These are phyloP conservation scores for Aurelia aurita DNA, from an alignment of 30 jellyfish, hydroid and myxozoan genomes.

Conservation along the genomic window DNA sequence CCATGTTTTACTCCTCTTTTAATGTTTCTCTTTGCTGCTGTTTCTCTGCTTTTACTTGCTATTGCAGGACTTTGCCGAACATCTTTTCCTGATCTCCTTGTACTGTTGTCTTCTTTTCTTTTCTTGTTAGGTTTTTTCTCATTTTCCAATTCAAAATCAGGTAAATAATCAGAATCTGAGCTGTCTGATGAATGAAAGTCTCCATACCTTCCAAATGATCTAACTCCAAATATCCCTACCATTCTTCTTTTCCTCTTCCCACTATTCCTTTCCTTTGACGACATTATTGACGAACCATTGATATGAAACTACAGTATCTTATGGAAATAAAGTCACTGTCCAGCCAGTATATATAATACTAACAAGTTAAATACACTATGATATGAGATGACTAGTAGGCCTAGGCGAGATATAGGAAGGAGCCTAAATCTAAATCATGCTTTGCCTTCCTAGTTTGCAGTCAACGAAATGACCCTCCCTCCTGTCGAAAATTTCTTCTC, in stretches of 20 bases:
- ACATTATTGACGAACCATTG: neutral
- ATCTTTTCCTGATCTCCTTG: neutral
- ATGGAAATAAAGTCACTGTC: neutral
- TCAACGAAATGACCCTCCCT: too few relatives aligned
- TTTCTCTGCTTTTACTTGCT: too few relatives aligned
- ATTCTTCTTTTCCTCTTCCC: neutral
- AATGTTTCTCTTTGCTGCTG: too few relatives aligned
- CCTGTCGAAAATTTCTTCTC: too few relatives aligned
- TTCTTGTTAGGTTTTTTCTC: neutral
- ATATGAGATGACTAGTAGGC: too few relatives aligned
- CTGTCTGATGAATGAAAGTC: constrained; percentile 53
- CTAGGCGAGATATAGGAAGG: too few relatives aligned
- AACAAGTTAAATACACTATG: too few relatives aligned
- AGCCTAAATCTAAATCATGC: too few relatives aligned
- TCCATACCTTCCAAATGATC: constrained; percentile 50
- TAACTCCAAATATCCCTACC: neutral
- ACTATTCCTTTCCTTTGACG: neutral
- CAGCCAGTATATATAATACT: neutral
- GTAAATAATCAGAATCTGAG: constrained; percentile 61
- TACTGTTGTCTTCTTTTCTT: neutral
- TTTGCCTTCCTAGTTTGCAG: too few relatives aligned
- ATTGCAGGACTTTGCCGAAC: neutral
- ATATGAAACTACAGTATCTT: too few relatives aligned
- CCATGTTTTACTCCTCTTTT: too few relatives aligned
- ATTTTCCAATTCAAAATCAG: constrained; percentile 21